Percentiles rank a stretch among this genome's conserved stretches.
Conservation (phyloP, 2,797 vertebrate species). For the Eutrigla gurnardus region DNA sequence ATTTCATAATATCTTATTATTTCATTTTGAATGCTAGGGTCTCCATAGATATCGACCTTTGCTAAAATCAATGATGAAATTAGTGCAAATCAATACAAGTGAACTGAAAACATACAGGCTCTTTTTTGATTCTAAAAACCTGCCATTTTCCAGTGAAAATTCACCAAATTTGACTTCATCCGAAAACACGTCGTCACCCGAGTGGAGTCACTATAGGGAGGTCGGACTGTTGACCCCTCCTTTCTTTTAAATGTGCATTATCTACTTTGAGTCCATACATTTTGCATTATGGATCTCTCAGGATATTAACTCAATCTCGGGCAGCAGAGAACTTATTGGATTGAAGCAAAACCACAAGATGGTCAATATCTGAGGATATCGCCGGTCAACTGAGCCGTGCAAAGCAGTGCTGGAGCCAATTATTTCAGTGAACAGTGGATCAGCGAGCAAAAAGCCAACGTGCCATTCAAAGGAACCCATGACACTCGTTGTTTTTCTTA, state of each 20-base stretch:
- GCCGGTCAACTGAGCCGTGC: slow-evolving; percentile 27
- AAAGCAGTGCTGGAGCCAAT: slow-evolving; percentile 40
- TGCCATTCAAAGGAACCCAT: slow-evolving; percentile 4
- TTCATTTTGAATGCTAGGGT: too few relatives aligned
- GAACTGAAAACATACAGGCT: too few relatives aligned
- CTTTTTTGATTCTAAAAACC: too few relatives aligned
- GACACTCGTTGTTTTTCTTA: not conserved
- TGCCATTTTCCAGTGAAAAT: not conserved
- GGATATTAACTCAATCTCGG: slow-evolving; percentile 5
- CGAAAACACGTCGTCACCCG: not conserved
- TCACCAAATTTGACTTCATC: not conserved
- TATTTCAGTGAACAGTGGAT: slow-evolving; percentile 60
- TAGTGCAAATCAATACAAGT: too few relatives aligned
- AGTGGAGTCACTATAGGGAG: slow-evolving; percentile 1
- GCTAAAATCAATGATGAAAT: too few relatives aligned
- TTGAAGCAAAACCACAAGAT: slow-evolving; percentile 20
- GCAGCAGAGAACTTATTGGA: slow-evolving; percentile 10
- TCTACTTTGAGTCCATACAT: slow-evolving; percentile 13
- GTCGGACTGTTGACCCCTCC: not conserved
- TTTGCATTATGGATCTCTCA: slow-evolving; percentile 29
- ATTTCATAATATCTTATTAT: too few relatives aligned
- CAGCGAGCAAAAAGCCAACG: slow-evolving; percentile 25
- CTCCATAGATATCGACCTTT: too few relatives aligned
- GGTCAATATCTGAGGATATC: slow-evolving; percentile 7
- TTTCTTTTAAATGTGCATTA: slow-evolving; percentile 26